These are phyloP conservation scores for Chroicocephalus ridibundus DNA, from an alignment of 2,113 vertebrate genomes.

Conservation along the genomic window DNA sequence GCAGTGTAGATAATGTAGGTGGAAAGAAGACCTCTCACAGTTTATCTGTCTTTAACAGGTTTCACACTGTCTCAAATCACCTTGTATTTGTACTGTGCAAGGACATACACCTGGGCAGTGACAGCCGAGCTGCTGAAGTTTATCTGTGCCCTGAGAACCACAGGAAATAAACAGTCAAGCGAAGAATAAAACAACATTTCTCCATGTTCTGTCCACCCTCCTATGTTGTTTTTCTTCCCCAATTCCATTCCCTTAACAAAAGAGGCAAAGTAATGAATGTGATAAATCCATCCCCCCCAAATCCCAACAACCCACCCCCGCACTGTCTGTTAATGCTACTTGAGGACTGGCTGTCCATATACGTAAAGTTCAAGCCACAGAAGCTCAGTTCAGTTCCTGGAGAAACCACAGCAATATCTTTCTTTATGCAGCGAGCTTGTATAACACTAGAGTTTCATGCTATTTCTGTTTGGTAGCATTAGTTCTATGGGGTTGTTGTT, in stretches of 20 bases:
- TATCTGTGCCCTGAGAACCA: not conserved
- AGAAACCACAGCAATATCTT: not conserved
- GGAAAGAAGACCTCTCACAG: not conserved
- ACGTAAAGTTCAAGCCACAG: not conserved
- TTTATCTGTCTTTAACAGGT: not conserved
- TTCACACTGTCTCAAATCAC: not conserved
- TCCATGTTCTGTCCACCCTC: not conserved
- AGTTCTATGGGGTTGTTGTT: not conserved
- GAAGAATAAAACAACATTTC: not conserved
- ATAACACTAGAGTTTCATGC: not conserved
- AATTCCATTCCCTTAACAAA: not conserved
- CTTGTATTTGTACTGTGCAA: not conserved
- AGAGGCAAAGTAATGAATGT: not conserved
- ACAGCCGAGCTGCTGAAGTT: not conserved
- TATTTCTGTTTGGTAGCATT: not conserved
- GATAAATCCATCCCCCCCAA: not conserved
- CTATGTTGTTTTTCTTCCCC: not conserved
- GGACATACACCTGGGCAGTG: not conserved
- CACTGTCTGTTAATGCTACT: not conserved
- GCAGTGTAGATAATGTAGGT: not conserved
- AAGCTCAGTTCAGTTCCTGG: not conserved
- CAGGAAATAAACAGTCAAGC: not conserved
- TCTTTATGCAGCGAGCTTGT: not conserved
- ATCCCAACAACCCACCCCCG: rapidly evolving
- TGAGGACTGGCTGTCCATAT: not conserved